Evolutionary conservation across 2,113 vertebrate species (phyloP), one percentile per base, ranked within the genome.

Genomic region (Rhombomys opimus): DNA sequence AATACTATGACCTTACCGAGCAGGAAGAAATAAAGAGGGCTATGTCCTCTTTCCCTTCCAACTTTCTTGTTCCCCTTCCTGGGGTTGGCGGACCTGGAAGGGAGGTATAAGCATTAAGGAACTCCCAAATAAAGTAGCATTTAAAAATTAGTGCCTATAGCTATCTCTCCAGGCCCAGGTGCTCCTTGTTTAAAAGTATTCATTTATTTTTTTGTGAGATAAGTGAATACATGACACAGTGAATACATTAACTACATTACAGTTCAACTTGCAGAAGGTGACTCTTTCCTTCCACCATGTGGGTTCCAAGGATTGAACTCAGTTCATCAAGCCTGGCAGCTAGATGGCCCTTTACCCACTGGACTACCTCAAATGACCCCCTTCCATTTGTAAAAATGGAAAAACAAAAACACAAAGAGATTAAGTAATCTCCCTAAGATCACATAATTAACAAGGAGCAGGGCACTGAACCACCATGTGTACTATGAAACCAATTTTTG

Each of bases 401-500:
- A 93, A 91, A 91, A 95, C 32, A 20, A 17, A 96, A 25, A 32
- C 59, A 81, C 23, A 77, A 86, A 89, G 96, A 88, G 10, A 89
- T 89, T 25, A 89, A 95, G 89, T 78, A 81, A 75, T 82, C 95
- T 65, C 50, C 68, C 77, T 59, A 91, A 89, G 76, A 88, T 81
- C 52, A 90, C 27, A 87, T 20, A 84, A 67, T 92, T 77, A 96
- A 20, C 80, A 95, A 54, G 86, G 22, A 67, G 63, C 41, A 91
- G 76, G 85, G n/a, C 14, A 41, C 46, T 91, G 38, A 57, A 57
- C 46, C 14, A 65, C 15, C 41, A 84, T 35, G 5, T 89, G 2
- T 38, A 72, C 7, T 80, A 72, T 41, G 72, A 75, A 68, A 32
- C 25, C 32, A 54, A 59, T 3, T 85, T 87, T 46, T 75, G 9